phyloP scores from a whole-genome alignment of 92 coral and sea anemone species.

The Siderastrea siderea region DNA sequence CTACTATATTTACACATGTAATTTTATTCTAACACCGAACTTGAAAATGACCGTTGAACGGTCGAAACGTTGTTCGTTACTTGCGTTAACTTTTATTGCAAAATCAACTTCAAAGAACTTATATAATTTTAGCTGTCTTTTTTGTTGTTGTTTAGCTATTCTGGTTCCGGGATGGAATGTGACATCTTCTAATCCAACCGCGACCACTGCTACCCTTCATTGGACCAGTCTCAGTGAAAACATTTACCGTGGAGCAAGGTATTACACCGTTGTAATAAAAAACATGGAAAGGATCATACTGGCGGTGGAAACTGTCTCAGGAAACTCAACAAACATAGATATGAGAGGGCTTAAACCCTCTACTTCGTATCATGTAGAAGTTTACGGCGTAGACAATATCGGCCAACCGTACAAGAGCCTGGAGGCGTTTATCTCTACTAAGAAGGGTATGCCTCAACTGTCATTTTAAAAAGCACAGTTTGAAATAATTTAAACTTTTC shows the following conservation, averaged over 20 bases:
- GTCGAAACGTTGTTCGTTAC: too few relatives aligned
- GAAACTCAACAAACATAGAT: background rate
- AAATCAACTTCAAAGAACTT: too few relatives aligned
- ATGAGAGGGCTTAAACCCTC: background rate
- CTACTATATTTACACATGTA: too few relatives aligned
- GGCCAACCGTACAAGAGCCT: slow-evolving; percentile 3
- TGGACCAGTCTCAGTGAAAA: background rate
- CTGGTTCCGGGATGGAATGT: slow-evolving; percentile 1
- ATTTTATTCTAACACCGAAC: too few relatives aligned
- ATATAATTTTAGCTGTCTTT: too few relatives aligned
- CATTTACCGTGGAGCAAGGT: background rate
- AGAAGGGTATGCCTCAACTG: background rate
- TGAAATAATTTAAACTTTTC: too few relatives aligned
- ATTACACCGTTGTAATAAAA: background rate
- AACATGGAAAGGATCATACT: background rate
- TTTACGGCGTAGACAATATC: background rate
- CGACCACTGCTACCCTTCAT: background rate
- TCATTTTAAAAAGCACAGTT: too few relatives aligned
- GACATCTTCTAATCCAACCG: background rate
- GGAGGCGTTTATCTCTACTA: background rate
- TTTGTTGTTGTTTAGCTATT: background rate
- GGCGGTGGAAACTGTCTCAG: background rate
- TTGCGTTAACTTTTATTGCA: too few relatives aligned
- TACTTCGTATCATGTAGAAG: background rate
- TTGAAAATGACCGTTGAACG: too few relatives aligned